Conservation (phyloP, 2,113 vertebrate genomes). For the Malurus cyaneus region DNA sequence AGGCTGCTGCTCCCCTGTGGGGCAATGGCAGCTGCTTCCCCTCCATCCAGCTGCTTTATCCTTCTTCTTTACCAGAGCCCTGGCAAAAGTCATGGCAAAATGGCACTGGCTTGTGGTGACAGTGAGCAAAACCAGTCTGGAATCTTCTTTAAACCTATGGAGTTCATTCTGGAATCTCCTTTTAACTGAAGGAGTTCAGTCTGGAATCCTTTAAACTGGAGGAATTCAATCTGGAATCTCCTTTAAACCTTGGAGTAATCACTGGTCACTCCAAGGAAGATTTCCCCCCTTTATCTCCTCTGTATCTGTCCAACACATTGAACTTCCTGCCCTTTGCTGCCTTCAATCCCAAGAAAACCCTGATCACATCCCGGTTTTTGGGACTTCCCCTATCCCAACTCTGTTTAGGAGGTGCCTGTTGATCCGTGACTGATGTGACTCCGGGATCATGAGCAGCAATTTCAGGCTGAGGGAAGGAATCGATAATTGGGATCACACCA, state of each 20-base stretch:
- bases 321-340: not conserved
- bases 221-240: not conserved
- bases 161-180: not conserved
- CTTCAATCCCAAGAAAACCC: not conserved
- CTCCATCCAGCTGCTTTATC: not conserved
- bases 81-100: not conserved
- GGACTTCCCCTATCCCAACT: not conserved
- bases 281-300: not conserved
- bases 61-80: not conserved
- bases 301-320: not conserved
- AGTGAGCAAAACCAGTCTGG: not conserved
- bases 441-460: not conserved
- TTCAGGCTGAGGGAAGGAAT: not conserved
- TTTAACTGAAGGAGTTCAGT: not conserved
- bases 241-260: not conserved
- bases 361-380: rapidly evolving
- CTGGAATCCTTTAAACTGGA: not conserved
- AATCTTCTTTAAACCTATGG: not conserved
- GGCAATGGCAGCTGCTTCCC: not conserved
- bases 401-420: not conserved
- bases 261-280: not conserved
- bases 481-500: not conserved
- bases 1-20: not conserved
- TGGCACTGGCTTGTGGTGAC: not conserved
- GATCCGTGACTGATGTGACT: not conserved